Conservation (phyloP, 2,888 invertebrate genomes). For the Itoplectis maculator region DNA sequence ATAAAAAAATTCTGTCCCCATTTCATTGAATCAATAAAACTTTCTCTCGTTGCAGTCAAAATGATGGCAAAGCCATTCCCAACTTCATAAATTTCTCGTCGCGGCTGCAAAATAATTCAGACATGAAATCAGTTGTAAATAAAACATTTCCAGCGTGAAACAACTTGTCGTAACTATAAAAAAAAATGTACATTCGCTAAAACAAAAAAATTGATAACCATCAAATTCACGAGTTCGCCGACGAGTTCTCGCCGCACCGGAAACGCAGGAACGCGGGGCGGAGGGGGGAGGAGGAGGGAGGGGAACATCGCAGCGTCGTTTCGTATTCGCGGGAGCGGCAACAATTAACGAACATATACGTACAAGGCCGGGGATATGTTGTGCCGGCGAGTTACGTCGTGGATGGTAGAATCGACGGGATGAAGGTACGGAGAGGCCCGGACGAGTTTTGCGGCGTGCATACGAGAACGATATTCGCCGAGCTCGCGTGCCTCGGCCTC, state of each 20-base stretch:
- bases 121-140: too few species aligned
- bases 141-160: too few species aligned
- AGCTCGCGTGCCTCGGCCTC: constrained; percentile 72
- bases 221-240: too few species aligned
- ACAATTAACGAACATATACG: constrained; percentile 71
- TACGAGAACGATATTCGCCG: constrained; percentile 68
- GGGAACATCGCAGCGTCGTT: neutral
- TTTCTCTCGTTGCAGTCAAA: too few species aligned
- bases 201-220: too few species aligned
- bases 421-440: constrained; percentile 7
- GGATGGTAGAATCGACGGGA: constrained; percentile 5
- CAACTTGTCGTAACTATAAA: too few species aligned
- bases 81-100: too few species aligned
- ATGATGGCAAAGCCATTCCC: too few species aligned
- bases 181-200: too few species aligned
- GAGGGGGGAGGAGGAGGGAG: neutral
- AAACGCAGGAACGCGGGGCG: neutral
- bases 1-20: too few species aligned
- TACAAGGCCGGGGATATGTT: constrained; percentile 5
- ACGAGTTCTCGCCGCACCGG: neutral
- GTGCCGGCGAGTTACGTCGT: constrained; percentile 1
- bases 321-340: constrained; percentile 52
- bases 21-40: too few species aligned
- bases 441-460: constrained; percentile 12
- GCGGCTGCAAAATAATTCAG: too few species aligned